These are phyloP conservation scores for Calosoma granatense DNA, from an alignment of 1,140 invertebrate genomes.

Conservation along the genomic window DNA sequence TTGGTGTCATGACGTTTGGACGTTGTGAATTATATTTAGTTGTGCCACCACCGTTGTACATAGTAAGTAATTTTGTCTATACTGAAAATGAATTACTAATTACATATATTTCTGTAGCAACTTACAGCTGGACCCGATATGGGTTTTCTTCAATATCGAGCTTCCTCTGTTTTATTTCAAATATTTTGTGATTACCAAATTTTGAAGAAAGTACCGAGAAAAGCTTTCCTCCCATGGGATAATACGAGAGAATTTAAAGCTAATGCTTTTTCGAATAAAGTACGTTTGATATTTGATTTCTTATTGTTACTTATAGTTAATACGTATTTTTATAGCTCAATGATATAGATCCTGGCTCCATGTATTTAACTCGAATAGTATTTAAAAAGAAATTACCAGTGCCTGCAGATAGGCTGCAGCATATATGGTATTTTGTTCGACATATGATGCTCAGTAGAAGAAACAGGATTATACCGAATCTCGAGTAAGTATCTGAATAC, in stretches of 20 bases:
- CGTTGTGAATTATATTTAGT: background rate
- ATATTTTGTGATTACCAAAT: background rate
- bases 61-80: background rate
- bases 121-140: background rate
- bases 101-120: slow-evolving; percentile 2
- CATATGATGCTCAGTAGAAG: background rate
- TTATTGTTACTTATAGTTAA: background rate
- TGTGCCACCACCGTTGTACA: background rate
- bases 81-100: background rate
- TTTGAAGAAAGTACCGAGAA: background rate
- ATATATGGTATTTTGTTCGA: slow-evolving; percentile 1
- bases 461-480: background rate
- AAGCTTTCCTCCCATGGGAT: background rate
- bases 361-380: background rate
- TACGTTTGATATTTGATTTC: background rate
- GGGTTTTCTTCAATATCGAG: background rate
- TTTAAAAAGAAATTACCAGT: slow-evolving; percentile 1
- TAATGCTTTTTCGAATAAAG: background rate
- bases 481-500: slow-evolving; percentile 8
- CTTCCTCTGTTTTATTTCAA: slow-evolving; percentile 4
- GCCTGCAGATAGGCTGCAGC: background rate
- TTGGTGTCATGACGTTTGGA: slow-evolving; percentile 3
- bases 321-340: background rate
- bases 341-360: background rate
- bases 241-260: background rate